These are phyloP conservation scores for Botia kubotai DNA, from an alignment of 2,797 vertebrate species.

Conservation along the genomic window DNA sequence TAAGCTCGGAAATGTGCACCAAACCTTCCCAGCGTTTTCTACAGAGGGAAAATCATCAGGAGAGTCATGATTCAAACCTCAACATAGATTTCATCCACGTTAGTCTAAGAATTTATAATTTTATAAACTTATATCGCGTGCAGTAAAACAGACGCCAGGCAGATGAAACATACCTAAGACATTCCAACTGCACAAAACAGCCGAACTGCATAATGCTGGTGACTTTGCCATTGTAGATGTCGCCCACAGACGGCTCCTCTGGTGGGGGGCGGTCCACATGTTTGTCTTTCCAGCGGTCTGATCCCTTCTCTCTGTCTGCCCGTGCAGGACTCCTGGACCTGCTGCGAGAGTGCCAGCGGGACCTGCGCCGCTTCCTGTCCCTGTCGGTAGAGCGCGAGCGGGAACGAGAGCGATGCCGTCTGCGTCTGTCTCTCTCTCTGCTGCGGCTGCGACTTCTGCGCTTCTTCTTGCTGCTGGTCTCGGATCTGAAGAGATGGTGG, in stretches of 20 bases:
- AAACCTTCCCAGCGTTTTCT: slow-evolving; percentile 98
- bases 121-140: neutral
- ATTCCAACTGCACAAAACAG: slow-evolving; percentile 97
- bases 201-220: slow-evolving; percentile 99
- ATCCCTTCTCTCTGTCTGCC: slow-evolving; percentile 72
- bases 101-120: neutral
- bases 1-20: slow-evolving; percentile 97
- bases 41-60: neutral
- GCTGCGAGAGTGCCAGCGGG: slow-evolving; percentile 84
- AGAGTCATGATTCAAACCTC: neutral
- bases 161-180: slow-evolving; percentile 83
- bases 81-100: too few species aligned
- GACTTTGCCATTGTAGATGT: slow-evolving; percentile 97
- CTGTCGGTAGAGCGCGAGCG: slow-evolving; percentile 77
- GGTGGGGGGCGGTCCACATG: slow-evolving; percentile 93
- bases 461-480: slow-evolving; percentile 76
- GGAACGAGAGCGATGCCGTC: slow-evolving; percentile 66
- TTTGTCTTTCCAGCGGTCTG: slow-evolving; percentile 93
- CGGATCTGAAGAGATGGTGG: slow-evolving; percentile 19
- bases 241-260: slow-evolving; percentile 93
- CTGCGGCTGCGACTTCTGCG: slow-evolving; percentile 77
- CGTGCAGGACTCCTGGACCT: slow-evolving; percentile 82
- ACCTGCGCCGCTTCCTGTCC: slow-evolving; percentile 77
- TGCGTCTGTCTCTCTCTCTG: slow-evolving; percentile 71
- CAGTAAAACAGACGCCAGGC: neutral